Evolutionary conservation across 2,113 vertebrate species (phyloP).

Genomic region (Neotoma lepida): DNA sequence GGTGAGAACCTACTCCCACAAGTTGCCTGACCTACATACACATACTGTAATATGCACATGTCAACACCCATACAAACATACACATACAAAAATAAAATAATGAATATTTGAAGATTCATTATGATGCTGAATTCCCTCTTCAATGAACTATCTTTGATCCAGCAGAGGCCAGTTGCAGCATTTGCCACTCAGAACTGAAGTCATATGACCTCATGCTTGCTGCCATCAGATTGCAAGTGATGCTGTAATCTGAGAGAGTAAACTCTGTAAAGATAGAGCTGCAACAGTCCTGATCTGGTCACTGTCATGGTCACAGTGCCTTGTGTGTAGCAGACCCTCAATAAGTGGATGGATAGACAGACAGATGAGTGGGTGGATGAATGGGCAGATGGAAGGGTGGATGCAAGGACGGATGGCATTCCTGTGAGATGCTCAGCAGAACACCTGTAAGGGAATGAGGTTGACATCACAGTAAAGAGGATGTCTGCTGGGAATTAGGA

Average conservation of each 20-base stretch:
- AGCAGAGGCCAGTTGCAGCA: not conserved
- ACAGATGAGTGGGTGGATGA: too few species aligned
- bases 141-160: not conserved
- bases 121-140: not conserved
- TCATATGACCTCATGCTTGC: not conserved
- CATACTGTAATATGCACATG: not conserved
- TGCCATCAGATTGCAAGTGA: not conserved
- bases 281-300: not conserved
- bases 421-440: not conserved
- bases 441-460: not conserved
- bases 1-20: not conserved
- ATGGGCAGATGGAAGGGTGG: not conserved
- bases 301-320: not conserved
- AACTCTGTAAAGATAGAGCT: not conserved
- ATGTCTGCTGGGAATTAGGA: not conserved
- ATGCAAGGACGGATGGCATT: not conserved
- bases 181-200: not conserved
- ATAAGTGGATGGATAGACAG: not conserved
- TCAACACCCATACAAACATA: not conserved
- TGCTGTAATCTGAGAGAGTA: not conserved
- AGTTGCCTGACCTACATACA: not conserved
- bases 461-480: not conserved
- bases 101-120: not conserved
- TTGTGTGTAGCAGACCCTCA: not conserved
- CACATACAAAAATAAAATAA: not conserved